Percentiles rank a stretch among this genome's conserved stretches.
These are phyloP conservation scores for Hyles euphorbiae DNA, from an alignment of 1,140 invertebrate genomes.

Conservation along the genomic window DNA sequence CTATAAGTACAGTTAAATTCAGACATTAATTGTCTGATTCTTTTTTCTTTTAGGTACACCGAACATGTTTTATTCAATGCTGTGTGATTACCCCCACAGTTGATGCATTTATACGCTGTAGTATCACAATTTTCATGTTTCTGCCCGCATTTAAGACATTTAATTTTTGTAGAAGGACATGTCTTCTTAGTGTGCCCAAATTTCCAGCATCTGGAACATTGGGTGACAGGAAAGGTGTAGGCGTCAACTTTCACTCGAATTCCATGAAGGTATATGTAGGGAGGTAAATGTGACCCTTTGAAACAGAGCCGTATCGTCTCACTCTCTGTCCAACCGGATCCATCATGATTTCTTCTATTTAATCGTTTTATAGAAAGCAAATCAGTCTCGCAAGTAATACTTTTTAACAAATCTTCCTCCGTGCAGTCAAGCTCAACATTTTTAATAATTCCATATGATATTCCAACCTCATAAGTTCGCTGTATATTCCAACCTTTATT, in stretches of 20 bases:
- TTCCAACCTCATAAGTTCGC: constrained; percentile 12
- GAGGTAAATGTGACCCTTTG: constrained; percentile 19
- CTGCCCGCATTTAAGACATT: constrained; percentile 26
- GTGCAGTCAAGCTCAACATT: constrained; percentile 20
- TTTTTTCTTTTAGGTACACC: too few species aligned
- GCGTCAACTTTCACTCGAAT: constrained; percentile 16
- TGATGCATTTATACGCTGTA: constrained; percentile 19
- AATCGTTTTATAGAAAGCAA: constrained; percentile 23
- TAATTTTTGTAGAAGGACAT: constrained; percentile 17
- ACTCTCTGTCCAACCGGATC: constrained; percentile 22
- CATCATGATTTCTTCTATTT: constrained; percentile 14
- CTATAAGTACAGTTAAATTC: too few species aligned
- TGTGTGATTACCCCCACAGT: constrained; percentile 23
- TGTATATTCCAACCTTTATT: background rate
- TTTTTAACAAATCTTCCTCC: constrained; percentile 20
- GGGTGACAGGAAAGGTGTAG: constrained; percentile 17
- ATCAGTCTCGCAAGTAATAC: constrained; percentile 16
- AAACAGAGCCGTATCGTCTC: constrained; percentile 25
- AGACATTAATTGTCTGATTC: too few species aligned
- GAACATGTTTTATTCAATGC: constrained; percentile 18
- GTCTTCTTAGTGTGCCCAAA: constrained; percentile 12
- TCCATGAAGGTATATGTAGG: constrained; percentile 13
- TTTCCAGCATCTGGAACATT: constrained; percentile 19
- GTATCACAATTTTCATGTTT: constrained; percentile 22
- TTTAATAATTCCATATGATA: constrained; percentile 23